These are phyloP conservation scores for Rhabdophis nuchalis DNA, from an alignment of 2,797 vertebrate species.

Conservation along the genomic window DNA sequence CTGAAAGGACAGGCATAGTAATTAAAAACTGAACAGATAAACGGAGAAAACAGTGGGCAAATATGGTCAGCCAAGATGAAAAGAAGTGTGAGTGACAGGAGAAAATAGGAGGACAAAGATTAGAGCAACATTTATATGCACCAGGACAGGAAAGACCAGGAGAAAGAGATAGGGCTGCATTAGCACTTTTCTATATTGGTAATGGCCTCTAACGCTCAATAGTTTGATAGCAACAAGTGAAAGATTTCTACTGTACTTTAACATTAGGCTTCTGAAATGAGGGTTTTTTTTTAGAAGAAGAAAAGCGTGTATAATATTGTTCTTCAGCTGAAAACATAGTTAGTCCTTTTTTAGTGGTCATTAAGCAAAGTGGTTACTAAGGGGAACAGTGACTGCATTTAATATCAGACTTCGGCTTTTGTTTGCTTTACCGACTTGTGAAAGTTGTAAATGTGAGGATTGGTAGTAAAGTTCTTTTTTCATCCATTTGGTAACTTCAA, in stretches of 20 bases:
- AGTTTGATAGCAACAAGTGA: background rate
- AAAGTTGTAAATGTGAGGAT: background rate
- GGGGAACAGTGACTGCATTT: background rate
- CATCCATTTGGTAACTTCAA: background rate
- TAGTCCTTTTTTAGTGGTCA: background rate
- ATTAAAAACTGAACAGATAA: background rate
- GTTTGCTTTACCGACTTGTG: background rate
- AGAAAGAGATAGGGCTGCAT: background rate
- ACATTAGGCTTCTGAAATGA: background rate
- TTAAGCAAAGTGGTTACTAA: background rate
- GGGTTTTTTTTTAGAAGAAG: background rate
- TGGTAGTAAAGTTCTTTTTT: background rate
- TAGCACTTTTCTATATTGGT: background rate
- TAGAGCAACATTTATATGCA: background rate
- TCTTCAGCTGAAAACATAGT: background rate
- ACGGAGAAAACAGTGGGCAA: background rate
- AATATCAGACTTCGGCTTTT: background rate
- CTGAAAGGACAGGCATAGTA: constrained; percentile 57
- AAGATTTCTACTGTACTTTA: background rate
- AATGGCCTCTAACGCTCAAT: background rate
- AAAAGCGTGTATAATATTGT: background rate
- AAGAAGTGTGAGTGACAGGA: background rate
- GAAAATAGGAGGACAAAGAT: background rate
- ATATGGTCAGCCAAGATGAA: background rate
- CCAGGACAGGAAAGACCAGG: background rate